Base-by-base conservation (phyloP, 2,797 vertebrate genomes). In the Caiman crocodilus region DNA sequence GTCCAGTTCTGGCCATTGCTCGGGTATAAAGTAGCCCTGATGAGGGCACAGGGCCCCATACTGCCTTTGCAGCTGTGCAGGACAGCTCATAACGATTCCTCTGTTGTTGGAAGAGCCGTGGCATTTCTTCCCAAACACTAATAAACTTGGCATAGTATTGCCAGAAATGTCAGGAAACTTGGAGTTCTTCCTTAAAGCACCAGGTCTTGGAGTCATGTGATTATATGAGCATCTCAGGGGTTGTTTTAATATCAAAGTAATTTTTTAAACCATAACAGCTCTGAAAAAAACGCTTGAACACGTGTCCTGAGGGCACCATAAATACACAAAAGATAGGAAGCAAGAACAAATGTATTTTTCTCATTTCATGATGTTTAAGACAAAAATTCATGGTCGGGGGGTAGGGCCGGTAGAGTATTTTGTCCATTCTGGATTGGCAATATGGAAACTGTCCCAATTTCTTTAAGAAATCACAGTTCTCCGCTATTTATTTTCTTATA, bases 401-500 rank as follows among this genome's bases (percentile, higher is more conserved):
- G 69, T 5, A 2, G 14, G 2, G 30, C 16, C 42, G 9, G 11
- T 50, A 12, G 76, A 65, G 28, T 79, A 89, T 89, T 89, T 25
- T 63, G 64, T 76, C 28, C 17, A 55, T 32, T 63, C 76, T 0
- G 0, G 89, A 60, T 50, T 89, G 88, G 89, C 91, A 93, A 83
- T 88, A 85, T 87, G 77, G 82, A 95, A 93, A 95, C 94, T 83
- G 92, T 67, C 78, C 74, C 67, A 4, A 50, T 88, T 79, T 94
- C 75, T 58, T 92, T 76, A 57, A 65, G 63, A 50, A 80, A 85
- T 11, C 30, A 1, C 4, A 84, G n/a, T 87, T 88, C 56, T 71
- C 15, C 20, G 25, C 58, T 85, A 59, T 90, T 91, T 82, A 58
- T 90, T 94, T 91, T 79, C 87, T 58, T 82, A 88, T 71, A 32